phyloP scores from a whole-genome alignment of 2,888 invertebrate species.

The Xestia ashworthii region DNA sequence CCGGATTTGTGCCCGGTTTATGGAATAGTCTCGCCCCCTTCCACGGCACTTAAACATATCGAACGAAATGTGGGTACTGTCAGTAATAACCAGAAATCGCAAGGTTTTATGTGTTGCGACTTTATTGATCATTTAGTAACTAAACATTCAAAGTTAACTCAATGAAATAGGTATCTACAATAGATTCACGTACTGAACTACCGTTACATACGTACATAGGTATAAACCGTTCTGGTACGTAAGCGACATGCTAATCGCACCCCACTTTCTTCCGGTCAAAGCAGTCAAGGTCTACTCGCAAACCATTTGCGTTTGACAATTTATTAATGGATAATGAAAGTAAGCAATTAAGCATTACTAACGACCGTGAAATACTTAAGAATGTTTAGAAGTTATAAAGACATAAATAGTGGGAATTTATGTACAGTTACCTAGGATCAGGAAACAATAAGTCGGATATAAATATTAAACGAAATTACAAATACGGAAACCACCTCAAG shows the following conservation, averaged over 20 bases:
- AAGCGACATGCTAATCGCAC: slow-evolving; percentile 73
- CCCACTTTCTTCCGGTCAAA: slow-evolving; percentile 77
- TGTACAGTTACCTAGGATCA: slow-evolving; percentile 20
- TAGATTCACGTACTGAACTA: slow-evolving; percentile 51
- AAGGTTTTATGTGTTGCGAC: background rate
- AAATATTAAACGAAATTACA: slow-evolving; percentile 55
- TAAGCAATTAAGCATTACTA: slow-evolving; percentile 47
- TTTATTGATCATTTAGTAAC: background rate
- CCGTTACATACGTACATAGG: slow-evolving; percentile 56
- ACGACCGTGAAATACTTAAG: slow-evolving; percentile 45
- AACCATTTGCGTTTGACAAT: slow-evolving; percentile 43
- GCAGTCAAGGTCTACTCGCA: slow-evolving; percentile 70
- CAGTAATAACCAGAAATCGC: background rate
- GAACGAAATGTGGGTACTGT: background rate
- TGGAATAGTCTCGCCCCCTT: background rate
- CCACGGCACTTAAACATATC: background rate
- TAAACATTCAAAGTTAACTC: background rate
- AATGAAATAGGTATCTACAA: slow-evolving; percentile 27
- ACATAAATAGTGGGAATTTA: slow-evolving; percentile 13
- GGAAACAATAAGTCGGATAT: slow-evolving; percentile 50
- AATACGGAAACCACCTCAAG: slow-evolving; percentile 65
- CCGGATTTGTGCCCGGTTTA: background rate
- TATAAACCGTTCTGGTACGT: slow-evolving; percentile 64
- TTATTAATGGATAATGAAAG: slow-evolving; percentile 62
- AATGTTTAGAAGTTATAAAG: slow-evolving; percentile 8